These are phyloP conservation scores for Melanotaenia duboulayi DNA, from an alignment of 2,113 vertebrate species.

Conservation along the genomic window DNA sequence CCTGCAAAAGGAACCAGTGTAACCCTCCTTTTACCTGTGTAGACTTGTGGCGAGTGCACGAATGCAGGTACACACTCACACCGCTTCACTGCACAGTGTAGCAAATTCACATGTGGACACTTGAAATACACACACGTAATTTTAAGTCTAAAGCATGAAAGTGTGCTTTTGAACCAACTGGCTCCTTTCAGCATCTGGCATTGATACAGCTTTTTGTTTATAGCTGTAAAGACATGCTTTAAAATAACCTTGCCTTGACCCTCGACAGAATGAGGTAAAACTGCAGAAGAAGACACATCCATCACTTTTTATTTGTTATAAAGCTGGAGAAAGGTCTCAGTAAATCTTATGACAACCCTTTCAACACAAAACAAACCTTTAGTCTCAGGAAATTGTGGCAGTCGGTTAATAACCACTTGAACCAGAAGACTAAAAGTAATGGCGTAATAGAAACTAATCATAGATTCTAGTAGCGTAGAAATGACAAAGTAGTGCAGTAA, in stretches of 20 bases:
- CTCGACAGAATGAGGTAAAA: neutral
- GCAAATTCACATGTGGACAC: neutral
- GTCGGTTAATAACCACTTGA: neutral
- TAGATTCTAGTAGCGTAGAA: neutral
- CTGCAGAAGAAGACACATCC: neutral
- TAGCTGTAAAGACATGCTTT: slow-evolving; percentile 14
- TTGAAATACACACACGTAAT: neutral
- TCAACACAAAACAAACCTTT: neutral
- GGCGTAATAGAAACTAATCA: neutral
- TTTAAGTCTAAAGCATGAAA: slow-evolving; percentile 23
- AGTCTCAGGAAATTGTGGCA: neutral
- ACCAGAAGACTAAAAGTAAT: neutral
- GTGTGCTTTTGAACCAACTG: slow-evolving; percentile 18
- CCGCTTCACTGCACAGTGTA: neutral
- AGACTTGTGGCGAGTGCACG: slow-evolving; percentile 91
- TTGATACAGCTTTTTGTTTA: slow-evolving; percentile 14
- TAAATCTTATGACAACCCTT: neutral
- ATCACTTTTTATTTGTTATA: slow-evolving; percentile 2
- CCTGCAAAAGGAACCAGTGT: slow-evolving; percentile 89
- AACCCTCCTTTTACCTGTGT: slow-evolving; percentile 87
- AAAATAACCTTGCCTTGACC: slow-evolving; percentile 15
- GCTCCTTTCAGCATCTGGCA: slow-evolving; percentile 32
- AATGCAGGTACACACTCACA: slow-evolving; percentile 85
- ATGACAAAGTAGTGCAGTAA: neutral
- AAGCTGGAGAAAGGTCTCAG: slow-evolving; percentile 20